These are phyloP conservation scores for Dissostichus mawsoni DNA, from an alignment of 2,113 vertebrate species.

Conservation along the genomic window DNA sequence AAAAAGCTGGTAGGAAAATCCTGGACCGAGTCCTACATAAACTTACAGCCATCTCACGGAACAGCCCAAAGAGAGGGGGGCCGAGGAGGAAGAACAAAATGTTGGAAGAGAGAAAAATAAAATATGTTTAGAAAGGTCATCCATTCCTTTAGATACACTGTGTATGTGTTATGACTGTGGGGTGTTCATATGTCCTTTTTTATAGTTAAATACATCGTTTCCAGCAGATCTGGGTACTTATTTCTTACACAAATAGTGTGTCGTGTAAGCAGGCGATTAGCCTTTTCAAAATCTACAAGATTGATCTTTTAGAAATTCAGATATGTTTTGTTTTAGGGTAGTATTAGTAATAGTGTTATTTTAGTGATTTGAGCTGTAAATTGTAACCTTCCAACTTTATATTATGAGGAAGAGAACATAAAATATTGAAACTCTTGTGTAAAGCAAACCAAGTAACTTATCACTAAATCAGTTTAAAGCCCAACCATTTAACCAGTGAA, in stretches of 20 bases:
- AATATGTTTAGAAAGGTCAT: conserved; percentile 18
- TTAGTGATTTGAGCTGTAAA: neutral
- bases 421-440: neutral
- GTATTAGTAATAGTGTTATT: neutral
- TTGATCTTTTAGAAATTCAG: neutral
- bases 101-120: conserved; percentile 27
- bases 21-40: conserved; percentile 92
- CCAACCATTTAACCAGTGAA: neutral
- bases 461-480: neutral
- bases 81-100: conserved; percentile 15
- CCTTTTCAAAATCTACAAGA: neutral
- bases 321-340: neutral
- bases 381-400: too few species aligned
- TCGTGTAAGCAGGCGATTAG: neutral
- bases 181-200: too few species aligned
- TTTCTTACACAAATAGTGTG: neutral
- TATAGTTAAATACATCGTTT: neutral
- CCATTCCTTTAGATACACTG: neutral
- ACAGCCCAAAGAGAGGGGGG: conserved; percentile 62
- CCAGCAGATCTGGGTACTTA: neutral
- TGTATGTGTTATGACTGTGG: neutral
- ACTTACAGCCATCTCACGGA: conserved; percentile 92
- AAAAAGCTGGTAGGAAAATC: conserved; percentile 90
- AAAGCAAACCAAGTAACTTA: neutral
- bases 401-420: neutral